Evolutionary conservation across 1,140 invertebrate genomes (phyloP).

Genomic region (Achroia grisella): DNA sequence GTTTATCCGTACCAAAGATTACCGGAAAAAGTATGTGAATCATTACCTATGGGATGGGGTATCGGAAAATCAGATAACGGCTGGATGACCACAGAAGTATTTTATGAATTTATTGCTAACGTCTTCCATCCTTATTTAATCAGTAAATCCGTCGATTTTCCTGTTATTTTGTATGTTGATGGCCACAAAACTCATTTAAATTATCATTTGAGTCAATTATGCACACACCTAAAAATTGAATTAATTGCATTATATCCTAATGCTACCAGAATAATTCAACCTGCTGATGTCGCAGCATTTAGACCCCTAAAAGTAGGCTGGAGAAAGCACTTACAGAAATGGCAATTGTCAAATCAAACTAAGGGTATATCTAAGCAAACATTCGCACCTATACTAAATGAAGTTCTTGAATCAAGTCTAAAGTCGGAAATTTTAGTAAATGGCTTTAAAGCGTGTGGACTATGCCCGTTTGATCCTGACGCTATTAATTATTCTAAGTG

Average conservation of each 20-base stretch:
- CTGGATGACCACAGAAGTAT: neutral
- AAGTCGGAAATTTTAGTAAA: too few relatives aligned
- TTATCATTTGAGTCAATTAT: conserved; percentile 39
- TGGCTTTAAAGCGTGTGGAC: too few relatives aligned
- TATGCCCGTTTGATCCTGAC: too few relatives aligned
- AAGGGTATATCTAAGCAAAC: too few relatives aligned
- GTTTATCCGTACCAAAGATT: neutral
- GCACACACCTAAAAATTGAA: conserved; percentile 30
- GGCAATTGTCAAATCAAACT: too few relatives aligned
- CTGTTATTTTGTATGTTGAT: neutral
- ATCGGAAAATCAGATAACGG: neutral
- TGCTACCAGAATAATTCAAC: conserved; percentile 42
- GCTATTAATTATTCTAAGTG: too few relatives aligned
- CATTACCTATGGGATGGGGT: neutral
- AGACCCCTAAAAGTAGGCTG: too few relatives aligned
- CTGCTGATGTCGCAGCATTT: conserved; percentile 47
- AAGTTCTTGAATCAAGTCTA: too few relatives aligned
- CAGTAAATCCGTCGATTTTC: neutral
- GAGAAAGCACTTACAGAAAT: too few relatives aligned
- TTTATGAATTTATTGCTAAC: neutral
- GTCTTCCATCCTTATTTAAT: neutral
- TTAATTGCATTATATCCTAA: conserved; percentile 45
- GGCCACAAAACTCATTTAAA: neutral
- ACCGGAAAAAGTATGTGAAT: too few relatives aligned
- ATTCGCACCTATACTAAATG: too few relatives aligned